Evolutionary conservation across 2,888 invertebrate genomes (phyloP), one percentile per base, ranked within the genome.

Genomic region (Parnassius glacialis): DNA sequence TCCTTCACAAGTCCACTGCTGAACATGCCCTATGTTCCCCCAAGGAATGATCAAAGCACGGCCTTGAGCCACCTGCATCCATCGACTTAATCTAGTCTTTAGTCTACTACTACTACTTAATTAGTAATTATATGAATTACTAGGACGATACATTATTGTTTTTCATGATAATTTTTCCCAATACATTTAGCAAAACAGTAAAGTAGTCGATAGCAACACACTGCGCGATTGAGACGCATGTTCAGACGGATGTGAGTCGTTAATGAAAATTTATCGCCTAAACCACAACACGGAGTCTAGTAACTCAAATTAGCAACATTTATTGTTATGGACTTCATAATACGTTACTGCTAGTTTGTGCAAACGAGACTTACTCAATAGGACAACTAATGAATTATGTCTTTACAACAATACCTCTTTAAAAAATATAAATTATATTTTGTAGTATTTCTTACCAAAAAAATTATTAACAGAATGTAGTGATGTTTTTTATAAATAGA

Each of bases 281-380:
- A 76, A 73, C 77, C 75, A 71, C 76, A 75, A 76, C 77, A 70
- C 66, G 65, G 67, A 74, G 67, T 73, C 71, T 72, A 74, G 72
- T 72, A 71, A 77, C 75, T 76, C 67, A 71, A 77, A 79, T 78
- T 78, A 80, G 73, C 70, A 74, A 72, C 74, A 71, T 80, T 80
- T 75, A 78, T 73, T 73, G 75, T 74, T 75, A 73, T 70, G 72
- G 69, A 78, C 74, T 75, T 76, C 78, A 76, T 78, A 74, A 79
- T 80, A 76, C 80, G 74, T 20, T 20, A 20, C 70, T 67, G 64
- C 68, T 73, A 66, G 70, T 73, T 64, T 59, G 65, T 54, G 55
- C 65, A 57, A 57, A 57, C 13, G 42, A n/a, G 52, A 47, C 57
- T 60, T 58, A 44, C 56, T 45, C 43, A 50, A 56, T 47, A 10